These are phyloP conservation scores for Callipepla californica DNA, from an alignment of 2,113 vertebrate genomes.

Conservation along the genomic window DNA sequence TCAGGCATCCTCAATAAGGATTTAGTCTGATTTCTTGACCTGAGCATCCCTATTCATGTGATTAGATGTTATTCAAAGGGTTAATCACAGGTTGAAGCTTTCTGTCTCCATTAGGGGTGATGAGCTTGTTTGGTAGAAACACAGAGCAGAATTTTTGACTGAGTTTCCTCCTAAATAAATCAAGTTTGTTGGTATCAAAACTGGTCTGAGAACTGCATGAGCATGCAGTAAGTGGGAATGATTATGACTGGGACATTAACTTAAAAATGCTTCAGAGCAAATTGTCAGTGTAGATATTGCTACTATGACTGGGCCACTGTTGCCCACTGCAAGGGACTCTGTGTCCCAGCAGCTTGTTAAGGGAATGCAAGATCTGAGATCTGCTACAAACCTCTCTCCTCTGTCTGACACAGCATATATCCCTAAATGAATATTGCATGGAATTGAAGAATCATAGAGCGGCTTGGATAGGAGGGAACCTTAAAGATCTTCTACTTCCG, in stretches of 20 bases:
- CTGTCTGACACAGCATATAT: background rate
- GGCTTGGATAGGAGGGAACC: background rate
- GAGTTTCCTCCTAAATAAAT: background rate
- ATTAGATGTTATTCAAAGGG: background rate
- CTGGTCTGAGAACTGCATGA: slow-evolving; percentile 18
- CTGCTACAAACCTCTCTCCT: background rate
- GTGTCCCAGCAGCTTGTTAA: background rate
- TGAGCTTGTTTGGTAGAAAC: background rate
- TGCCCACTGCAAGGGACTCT: background rate
- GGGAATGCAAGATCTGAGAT: background rate
- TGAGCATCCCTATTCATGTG: background rate
- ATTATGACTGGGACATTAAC: background rate
- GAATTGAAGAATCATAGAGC: background rate
- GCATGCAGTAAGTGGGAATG: background rate
- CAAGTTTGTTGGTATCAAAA: background rate
- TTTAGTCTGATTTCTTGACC: background rate
- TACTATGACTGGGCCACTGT: background rate
- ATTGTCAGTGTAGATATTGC: background rate
- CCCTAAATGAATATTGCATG: background rate
- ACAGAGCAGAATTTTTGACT: background rate
- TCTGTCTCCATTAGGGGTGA: background rate
- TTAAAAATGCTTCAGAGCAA: background rate
- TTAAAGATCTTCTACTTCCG: background rate
- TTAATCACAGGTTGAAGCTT: background rate
- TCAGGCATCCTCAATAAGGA: background rate